These are phyloP conservation scores for Muscina levida DNA, from an alignment of 2,888 invertebrate species.

Conservation along the genomic window DNA sequence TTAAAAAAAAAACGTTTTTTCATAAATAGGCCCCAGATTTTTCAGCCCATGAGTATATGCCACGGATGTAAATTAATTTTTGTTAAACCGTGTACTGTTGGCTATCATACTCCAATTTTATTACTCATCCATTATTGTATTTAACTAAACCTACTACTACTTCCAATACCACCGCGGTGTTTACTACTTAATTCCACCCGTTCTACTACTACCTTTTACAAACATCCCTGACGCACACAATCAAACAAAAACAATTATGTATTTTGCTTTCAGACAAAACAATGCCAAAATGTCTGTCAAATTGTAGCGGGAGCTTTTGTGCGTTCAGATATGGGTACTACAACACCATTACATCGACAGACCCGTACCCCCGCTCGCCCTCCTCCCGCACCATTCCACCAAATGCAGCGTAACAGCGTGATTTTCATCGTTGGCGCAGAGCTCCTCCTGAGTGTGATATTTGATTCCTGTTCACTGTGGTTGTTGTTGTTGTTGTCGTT, in stretches of 20 bases:
- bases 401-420: neutral
- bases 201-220: slow-evolving; percentile 6
- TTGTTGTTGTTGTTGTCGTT: slow-evolving; percentile 22
- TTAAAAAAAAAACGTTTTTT: too few relatives aligned
- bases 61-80: too few relatives aligned
- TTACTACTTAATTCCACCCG: slow-evolving; percentile 1
- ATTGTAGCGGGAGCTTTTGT: slow-evolving; percentile 42
- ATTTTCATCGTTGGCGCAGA: neutral
- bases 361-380: too few relatives aligned
- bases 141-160: neutral
- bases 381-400: neutral
- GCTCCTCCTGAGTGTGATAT: slow-evolving; percentile 9
- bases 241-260: slow-evolving; percentile 44
- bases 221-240: neutral
- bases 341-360: too few relatives aligned
- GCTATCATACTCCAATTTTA: neutral
- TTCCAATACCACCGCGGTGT: slow-evolving; percentile 25
- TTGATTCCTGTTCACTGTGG: slow-evolving; percentile 6
- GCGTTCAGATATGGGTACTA: too few relatives aligned
- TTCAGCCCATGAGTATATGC: too few relatives aligned
- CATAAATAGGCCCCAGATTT: too few relatives aligned
- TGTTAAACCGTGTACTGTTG: too few relatives aligned
- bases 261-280: slow-evolving; percentile 52
- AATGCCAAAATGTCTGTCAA: slow-evolving; percentile 60
- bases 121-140: too few relatives aligned